Conservation (phyloP, 2,797 vertebrate species). For the Fistularia commersonii region DNA sequence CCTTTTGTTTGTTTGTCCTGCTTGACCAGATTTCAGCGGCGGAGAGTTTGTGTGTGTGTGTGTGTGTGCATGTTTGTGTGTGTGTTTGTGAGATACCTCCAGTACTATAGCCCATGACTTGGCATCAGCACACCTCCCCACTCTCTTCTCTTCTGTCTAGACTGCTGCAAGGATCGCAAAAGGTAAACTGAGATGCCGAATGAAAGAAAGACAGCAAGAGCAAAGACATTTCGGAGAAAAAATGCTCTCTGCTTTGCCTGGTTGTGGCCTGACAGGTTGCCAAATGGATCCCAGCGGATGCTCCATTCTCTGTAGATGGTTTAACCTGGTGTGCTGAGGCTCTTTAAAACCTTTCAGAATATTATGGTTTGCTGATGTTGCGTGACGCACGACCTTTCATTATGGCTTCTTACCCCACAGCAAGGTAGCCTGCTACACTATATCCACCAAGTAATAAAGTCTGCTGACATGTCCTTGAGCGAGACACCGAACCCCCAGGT, state of each 20-base stretch:
- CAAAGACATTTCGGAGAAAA: constrained; percentile 19
- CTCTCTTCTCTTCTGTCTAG: constrained; percentile 50
- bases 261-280: constrained; percentile 24
- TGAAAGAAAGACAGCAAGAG: constrained; percentile 31
- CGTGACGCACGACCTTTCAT: constrained; percentile 4
- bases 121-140: constrained; percentile 27
- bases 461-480: constrained; percentile 10
- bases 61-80: constrained; percentile 18
- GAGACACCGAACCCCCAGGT: constrained; percentile 10
- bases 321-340: constrained; percentile 52
- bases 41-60: constrained; percentile 4
- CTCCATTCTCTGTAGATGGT: constrained; percentile 40
- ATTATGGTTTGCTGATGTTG: constrained; percentile 36
- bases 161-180: constrained; percentile 26
- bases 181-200: constrained; percentile 44
- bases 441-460: background rate
- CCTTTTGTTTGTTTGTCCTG: constrained; percentile 59
- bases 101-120: constrained; percentile 42
- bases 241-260: constrained; percentile 37
- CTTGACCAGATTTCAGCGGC: constrained; percentile 35
- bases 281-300: constrained; percentile 53
- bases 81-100: constrained; percentile 23
- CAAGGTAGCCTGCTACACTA: no score
- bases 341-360: constrained; percentile 38
- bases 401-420: constrained; percentile 3